phyloP scores from a whole-genome alignment of 1,140 invertebrate species.

The Nephotettix cincticeps region DNA sequence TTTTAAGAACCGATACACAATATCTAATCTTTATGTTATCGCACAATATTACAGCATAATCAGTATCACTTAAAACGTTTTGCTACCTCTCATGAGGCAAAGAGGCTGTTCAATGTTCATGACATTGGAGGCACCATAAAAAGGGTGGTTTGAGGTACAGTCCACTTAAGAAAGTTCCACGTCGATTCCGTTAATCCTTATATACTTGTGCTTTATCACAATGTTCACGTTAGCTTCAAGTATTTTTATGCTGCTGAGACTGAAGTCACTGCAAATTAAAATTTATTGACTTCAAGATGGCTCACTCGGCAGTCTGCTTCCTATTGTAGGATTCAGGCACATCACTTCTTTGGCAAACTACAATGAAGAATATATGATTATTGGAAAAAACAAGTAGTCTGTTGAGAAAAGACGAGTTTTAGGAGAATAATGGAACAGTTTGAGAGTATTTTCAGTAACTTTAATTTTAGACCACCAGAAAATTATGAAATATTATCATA shows the following conservation, averaged over 20 bases:
- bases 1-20: conserved; percentile 12
- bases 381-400: too few species aligned
- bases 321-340: conserved; percentile 6
- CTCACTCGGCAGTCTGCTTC: not conserved
- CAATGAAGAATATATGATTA: not conserved
- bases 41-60: conserved; percentile 35
- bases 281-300: not conserved
- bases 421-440: not conserved
- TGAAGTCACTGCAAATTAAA: not conserved
- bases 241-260: not conserved
- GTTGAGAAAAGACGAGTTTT: not conserved
- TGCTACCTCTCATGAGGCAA: conserved; percentile 45
- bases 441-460: too few species aligned
- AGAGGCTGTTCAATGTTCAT: conserved; percentile 41
- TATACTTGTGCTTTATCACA: conserved; percentile 6
- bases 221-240: not conserved
- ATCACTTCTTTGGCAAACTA: not conserved
- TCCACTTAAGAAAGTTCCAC: not conserved
- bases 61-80: conserved; percentile 41
- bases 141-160: not conserved
- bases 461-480: too few species aligned
- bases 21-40: conserved; percentile 28
- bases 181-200: not conserved
- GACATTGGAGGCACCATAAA: conserved; percentile 39
- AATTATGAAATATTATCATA: too few species aligned